Percentiles rank a stretch among this genome's conserved stretches.
These are phyloP conservation scores for Gila orcuttii DNA, from an alignment of 2,113 vertebrate species.

Conservation along the genomic window DNA sequence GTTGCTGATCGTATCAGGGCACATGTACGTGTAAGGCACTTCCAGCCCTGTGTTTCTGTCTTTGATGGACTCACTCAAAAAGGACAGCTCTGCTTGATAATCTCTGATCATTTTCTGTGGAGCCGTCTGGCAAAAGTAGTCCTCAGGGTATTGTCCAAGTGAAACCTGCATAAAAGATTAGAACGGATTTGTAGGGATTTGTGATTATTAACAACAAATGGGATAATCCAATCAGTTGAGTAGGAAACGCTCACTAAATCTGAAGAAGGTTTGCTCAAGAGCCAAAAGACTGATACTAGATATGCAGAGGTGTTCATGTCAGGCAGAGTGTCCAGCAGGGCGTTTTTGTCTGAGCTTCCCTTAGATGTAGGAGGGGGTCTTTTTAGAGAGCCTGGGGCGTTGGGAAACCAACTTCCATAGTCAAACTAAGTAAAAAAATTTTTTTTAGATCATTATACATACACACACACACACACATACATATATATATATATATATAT, in stretches of 20 bases:
- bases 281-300: not conserved
- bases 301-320: not conserved
- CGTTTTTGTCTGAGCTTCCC: constrained; percentile 19
- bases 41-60: constrained; percentile 15
- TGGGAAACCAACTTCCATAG: constrained; percentile 46
- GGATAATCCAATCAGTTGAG: not conserved
- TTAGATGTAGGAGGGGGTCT: constrained; percentile 39
- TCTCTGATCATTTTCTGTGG: not conserved
- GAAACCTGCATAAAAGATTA: constrained; percentile 36
- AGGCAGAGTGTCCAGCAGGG: constrained; percentile 32
- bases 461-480: too few relatives aligned
- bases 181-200: not conserved
- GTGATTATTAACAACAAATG: not conserved
- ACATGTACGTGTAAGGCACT: constrained; percentile 39
- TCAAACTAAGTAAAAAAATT: constrained; percentile 37
- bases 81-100: constrained; percentile 23
- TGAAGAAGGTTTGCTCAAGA: constrained; percentile 37
- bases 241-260: constrained; percentile 36
- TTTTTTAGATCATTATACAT: too few relatives aligned
- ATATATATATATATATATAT: too few relatives aligned
- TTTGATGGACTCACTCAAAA: constrained; percentile 17
- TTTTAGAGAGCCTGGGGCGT: constrained; percentile 36
- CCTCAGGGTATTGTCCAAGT: constrained; percentile 31
- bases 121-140: constrained; percentile 38
- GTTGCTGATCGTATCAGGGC: constrained; percentile 36